Conservation (phyloP, 1,140 invertebrate genomes). For the Drepana arcuata region DNA sequence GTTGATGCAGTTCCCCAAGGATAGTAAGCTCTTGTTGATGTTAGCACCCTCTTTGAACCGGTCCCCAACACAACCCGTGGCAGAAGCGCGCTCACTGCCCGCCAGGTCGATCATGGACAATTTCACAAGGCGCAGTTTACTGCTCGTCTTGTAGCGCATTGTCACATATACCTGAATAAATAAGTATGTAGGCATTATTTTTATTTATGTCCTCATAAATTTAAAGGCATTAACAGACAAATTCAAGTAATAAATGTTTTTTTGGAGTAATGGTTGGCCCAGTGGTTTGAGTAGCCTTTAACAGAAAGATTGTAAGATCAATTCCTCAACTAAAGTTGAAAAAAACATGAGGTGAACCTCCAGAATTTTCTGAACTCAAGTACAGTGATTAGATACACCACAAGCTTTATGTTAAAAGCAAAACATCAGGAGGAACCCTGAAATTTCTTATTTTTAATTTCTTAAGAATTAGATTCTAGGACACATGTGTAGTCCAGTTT, state of each 20-base stretch:
- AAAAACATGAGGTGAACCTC: too few species aligned
- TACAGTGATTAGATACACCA: too few species aligned
- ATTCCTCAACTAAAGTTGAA: too few species aligned
- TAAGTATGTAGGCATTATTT: slow-evolving; percentile 1
- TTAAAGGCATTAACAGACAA: background rate
- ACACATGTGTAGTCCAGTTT: too few species aligned
- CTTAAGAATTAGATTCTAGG: too few species aligned
- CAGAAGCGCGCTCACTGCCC: slow-evolving; percentile 92
- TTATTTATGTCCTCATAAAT: slow-evolving; percentile 1
- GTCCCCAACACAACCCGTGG: slow-evolving; percentile 81
- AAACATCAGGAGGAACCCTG: too few species aligned
- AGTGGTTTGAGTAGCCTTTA: too few species aligned
- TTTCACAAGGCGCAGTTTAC: slow-evolving; percentile 80
- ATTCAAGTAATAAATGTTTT: background rate
- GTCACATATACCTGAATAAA: slow-evolving; percentile 75
- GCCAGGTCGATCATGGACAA: slow-evolving; percentile 96
- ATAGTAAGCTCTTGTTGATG: slow-evolving; percentile 93
- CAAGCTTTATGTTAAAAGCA: too few species aligned
- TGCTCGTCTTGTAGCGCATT: slow-evolving; percentile 75
- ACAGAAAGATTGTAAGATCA: too few species aligned
- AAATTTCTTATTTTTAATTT: too few species aligned
- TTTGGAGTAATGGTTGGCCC: background rate
- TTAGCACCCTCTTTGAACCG: slow-evolving; percentile 95
- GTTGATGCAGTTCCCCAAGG: slow-evolving; percentile 96
- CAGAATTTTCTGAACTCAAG: too few species aligned